Base-by-base conservation (phyloP, 2,888 invertebrate species). In the Eustalomyia histrio region DNA sequence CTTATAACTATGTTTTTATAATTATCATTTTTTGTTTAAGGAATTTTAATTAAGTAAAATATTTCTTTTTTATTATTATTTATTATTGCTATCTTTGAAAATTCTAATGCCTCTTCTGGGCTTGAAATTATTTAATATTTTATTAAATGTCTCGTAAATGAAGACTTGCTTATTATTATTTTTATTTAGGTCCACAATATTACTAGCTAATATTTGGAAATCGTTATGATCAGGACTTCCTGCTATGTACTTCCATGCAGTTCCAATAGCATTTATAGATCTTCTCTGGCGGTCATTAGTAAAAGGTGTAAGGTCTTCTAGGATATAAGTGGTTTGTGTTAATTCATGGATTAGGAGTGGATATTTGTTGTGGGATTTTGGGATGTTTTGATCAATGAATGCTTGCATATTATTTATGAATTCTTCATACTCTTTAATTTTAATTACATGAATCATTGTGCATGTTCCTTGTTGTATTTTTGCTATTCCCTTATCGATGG, bases 121-220 rank as follows among this genome's bases (percentile, higher is more conserved):
- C 21, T 21, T 2, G 21, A 21, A 21, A 21, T 21, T 2, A 33
- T 52, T 57, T 17, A 39, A 60, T 6, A 57, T 55, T 74, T 29
- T 76, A 14, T 79, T 52, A 21, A 60, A 71, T 33, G 64, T 47
- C 18, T 60, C 12, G 43, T 82, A 79, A 3, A 82, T 82, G 57
- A 82, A 64, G 2, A 74, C 52, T 69, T 82, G 79, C n/a, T 64
- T 76, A 69, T 82, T 83, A 69, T 82, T 83, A 73, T 50, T 83
- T 63, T 67, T 83, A 47, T 60, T 39, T 39, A 80, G 16, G 12
- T 82, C 79, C 60, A 78, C 82, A n/a, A 83, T 74, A 50, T 76
- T 80, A 14, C 55, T 33, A 16, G 55, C 12, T 14, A 73, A 10
- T 21, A 73, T 67, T n/a, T 75, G 43, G 12, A 68, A 52, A 50